Evolutionary conservation across 2,888 invertebrate species (phyloP), one percentile per base, ranked within the genome.

Genomic region (Morpho helenor): DNA sequence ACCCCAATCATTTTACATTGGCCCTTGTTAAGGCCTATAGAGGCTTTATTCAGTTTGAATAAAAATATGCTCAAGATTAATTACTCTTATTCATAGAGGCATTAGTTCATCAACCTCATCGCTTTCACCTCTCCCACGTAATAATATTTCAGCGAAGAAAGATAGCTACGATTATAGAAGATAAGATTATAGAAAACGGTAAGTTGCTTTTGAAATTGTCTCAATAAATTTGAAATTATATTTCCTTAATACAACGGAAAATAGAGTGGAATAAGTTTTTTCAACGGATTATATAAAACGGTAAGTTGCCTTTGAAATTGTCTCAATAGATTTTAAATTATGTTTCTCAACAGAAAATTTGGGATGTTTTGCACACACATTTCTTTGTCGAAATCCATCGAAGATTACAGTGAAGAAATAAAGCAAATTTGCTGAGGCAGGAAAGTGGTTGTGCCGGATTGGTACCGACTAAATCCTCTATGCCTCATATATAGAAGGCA

Each of bases 1-100:
- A 71, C 71, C 68, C 64, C 66, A 55, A 60, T 66, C 61, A 57
- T 61, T 51, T 63, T 55, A 60, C 47, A 61, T 56, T 45, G 49
- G 49, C 51, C 46, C 50, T 60, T 57, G 58, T 61, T 62, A 58
- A 22, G 39, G 41, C 45, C 23, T 8, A 1, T 10, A 31, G 55
- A 31, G 50, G 47, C 45, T 40, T 57, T 54, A 48, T 60, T 43
- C n/a, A 56, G 58, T 53, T 48, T 56, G 53, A 53, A 56, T 43
- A 58, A 56, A 53, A 63, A 53, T 46, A 53, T 53, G 41, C 46
- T 16, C n/a, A 22, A n/a, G 46, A 53, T 53, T 22, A 53, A 53
- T 53, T 46, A 46, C 22, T 22, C 10, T 39, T 40, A 41, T 53
- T 53, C 53, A 4, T 3, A 31, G 22, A 40, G 53, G 22, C 47